Evolutionary conservation across 1,140 invertebrate species (phyloP).

Genomic region (Agrypnia vestita): DNA sequence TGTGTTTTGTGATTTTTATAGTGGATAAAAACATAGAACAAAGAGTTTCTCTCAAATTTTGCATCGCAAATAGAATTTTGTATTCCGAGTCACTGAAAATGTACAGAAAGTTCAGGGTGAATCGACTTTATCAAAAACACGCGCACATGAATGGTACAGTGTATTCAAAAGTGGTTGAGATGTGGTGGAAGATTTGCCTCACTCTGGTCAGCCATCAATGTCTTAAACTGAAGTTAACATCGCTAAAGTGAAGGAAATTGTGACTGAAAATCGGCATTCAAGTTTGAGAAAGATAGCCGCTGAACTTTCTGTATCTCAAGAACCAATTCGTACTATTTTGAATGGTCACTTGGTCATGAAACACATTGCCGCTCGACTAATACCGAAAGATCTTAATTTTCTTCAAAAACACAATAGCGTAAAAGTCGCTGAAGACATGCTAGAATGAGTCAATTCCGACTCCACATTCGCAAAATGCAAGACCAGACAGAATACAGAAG

Average conservation of each 20-base stretch:
- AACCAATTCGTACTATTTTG: neutral
- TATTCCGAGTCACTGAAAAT: constrained; percentile 46
- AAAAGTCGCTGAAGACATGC: constrained; percentile 8
- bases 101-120: constrained; percentile 48
- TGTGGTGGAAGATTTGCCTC: constrained; percentile 60
- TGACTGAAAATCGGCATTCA: constrained; percentile 58
- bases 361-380: neutral
- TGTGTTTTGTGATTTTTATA: constrained; percentile 57
- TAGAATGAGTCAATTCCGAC: neutral
- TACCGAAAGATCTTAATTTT: constrained; percentile 3
- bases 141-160: constrained; percentile 61
- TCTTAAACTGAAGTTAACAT: constrained; percentile 60
- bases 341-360: neutral
- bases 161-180: constrained; percentile 57
- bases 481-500: too few species aligned
- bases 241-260: constrained; percentile 55
- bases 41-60: constrained; percentile 61
- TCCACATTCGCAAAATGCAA: neutral
- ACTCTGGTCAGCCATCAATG: constrained; percentile 61
- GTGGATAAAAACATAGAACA: constrained; percentile 60
- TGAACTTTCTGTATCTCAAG: constrained; percentile 14
- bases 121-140: constrained; percentile 32
- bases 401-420: neutral
- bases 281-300: constrained; percentile 24
- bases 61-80: constrained; percentile 47